Evolutionary conservation across 2,888 invertebrate species (phyloP), one percentile per base, ranked within the genome.

Genomic region (Alloplasta piceator): DNA sequence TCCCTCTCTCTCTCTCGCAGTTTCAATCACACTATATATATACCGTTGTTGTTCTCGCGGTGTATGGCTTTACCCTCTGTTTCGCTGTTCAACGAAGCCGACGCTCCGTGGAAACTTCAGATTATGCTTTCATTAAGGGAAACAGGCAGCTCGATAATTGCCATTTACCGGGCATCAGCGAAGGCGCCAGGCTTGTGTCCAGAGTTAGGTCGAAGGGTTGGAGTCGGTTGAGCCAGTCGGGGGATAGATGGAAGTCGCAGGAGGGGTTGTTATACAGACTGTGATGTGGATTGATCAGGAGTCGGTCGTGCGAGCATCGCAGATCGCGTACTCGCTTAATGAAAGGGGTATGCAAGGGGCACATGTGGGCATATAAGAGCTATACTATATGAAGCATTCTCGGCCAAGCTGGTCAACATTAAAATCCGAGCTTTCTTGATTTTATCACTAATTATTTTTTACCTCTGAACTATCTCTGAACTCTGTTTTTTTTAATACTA

Each of bases 61-160:
- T 72, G 52, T 74, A 52, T 38, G 70, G 55, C 55, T 73, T 73
- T 64, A 71, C 76, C 60, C 56, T 73, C 67, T 56, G 76, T 63
- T 66, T 77, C 72, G 41, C 73, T 50, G 64, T 56, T 82, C 61
- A 79, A 67, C 43, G 56, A 71, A 56, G 80, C 67, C 78, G 64
- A 78, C 70, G 73, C 77, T 73, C 73, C 77, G 52, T 76, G 82
- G 78, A 76, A 85, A 85, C 81, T 86, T 84, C 71, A 74, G 82
- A 85, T 85, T 83, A 83, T 83, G 84, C 84, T 86, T 85, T 86
- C 85, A 86, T 85, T 85, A 82, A 77, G 68, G 76, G 74, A 83
- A 83, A 84, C 84, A 83, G 83, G 82, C 78, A 81, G 84, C 80
- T 80, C 82, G 80, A 85, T 85, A 85, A 86, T 86, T 85, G 83